These are phyloP conservation scores for Drosophila merina DNA, from an alignment of 2,888 invertebrate genomes.

Conservation along the genomic window DNA sequence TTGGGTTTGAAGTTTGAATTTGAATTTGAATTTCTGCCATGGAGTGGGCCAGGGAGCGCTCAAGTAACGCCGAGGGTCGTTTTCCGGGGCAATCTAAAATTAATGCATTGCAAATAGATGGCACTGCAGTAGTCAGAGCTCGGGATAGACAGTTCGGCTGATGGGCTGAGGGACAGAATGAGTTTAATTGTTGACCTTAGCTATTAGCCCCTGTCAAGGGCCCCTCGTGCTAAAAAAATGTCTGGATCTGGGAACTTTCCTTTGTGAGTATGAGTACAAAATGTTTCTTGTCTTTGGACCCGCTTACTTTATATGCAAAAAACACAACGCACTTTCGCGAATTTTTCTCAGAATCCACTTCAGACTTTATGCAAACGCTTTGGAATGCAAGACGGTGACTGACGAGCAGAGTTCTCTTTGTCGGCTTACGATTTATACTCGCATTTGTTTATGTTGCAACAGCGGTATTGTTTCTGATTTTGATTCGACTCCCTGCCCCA, in stretches of 20 bases:
- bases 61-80: conserved; percentile 46
- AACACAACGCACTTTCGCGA: conserved; percentile 67
- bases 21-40: conserved; percentile 23
- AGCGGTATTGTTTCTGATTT: conserved; percentile 31
- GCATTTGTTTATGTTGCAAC: conserved; percentile 47
- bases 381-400: conserved; percentile 67
- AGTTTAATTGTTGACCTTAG: conserved; percentile 78
- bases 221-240: background rate
- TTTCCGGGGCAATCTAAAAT: conserved; percentile 60
- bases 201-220: conserved; percentile 78
- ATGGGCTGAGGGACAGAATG: conserved; percentile 61
- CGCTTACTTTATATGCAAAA: conserved; percentile 68
- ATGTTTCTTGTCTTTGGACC: conserved; percentile 26
- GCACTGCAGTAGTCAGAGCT: conserved; percentile 50
- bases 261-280: conserved; percentile 4
- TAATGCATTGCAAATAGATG: conserved; percentile 70
- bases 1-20: conserved; percentile 40
- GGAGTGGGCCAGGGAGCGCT: conserved; percentile 20
- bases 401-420: conserved; percentile 57
- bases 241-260: background rate
- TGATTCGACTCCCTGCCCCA: background rate
- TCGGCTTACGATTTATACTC: conserved; percentile 48
- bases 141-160: conserved; percentile 16
- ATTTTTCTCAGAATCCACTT: conserved; percentile 62
- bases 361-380: conserved; percentile 50